Evolutionary conservation across 2,797 vertebrate species (phyloP).

Genomic region (Danio kyathit): DNA sequence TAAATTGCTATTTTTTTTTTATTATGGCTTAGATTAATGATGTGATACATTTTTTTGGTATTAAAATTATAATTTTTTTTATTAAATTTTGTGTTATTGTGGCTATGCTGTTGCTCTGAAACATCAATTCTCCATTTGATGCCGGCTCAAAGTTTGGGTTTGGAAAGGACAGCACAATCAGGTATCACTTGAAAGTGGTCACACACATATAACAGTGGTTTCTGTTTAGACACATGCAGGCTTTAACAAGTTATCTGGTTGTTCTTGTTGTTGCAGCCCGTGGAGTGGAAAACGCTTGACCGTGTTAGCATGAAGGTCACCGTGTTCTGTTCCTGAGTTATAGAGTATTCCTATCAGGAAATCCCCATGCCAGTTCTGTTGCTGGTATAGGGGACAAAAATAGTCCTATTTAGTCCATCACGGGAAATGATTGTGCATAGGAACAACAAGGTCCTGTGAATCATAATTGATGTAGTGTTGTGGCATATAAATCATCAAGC

Average conservation of each 20-base stretch:
- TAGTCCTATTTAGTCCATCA: slow-evolving; percentile 27
- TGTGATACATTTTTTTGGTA: too few relatives aligned
- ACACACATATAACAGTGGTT: background rate
- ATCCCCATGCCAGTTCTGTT: slow-evolving; percentile 37
- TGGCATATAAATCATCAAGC: background rate
- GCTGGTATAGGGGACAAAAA: slow-evolving; percentile 25
- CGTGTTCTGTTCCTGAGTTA: background rate
- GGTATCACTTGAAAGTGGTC: background rate
- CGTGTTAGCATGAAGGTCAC: slow-evolving; percentile 35
- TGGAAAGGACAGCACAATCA: background rate
- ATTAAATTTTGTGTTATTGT: too few relatives aligned
- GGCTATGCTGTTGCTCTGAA: too few relatives aligned
- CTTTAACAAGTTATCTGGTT: slow-evolving; percentile 28
- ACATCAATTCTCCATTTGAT: too few relatives aligned
- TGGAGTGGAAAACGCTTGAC: slow-evolving; percentile 30
- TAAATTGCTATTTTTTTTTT: too few relatives aligned
- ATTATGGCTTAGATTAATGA: too few relatives aligned
- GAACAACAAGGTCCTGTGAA: background rate
- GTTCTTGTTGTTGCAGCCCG: slow-evolving; percentile 24
- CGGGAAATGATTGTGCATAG: slow-evolving; percentile 12
- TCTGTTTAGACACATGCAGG: background rate
- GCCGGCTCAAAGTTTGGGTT: too few relatives aligned
- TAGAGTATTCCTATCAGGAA: slow-evolving; percentile 44
- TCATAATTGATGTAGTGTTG: background rate
- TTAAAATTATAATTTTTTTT: too few relatives aligned